Evolutionary conservation across 2,888 invertebrate species (phyloP), one percentile per base, ranked within the genome.

Genomic region (Leptinotarsa rubiginosa): DNA sequence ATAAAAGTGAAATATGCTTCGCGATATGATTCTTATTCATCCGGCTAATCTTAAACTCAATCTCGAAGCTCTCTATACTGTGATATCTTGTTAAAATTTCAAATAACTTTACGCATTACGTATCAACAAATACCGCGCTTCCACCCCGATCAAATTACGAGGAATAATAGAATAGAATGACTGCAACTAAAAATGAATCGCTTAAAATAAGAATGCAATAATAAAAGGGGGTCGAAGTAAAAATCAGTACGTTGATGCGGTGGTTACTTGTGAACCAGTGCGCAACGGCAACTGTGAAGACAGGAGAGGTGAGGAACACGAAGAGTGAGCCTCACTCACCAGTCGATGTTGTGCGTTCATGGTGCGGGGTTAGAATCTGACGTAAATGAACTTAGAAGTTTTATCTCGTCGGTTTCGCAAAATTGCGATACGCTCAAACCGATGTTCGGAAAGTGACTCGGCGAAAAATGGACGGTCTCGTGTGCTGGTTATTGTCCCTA

Each of bases 251-350:
- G 83, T 83, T 86, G 85, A 85, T 86, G 87, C 86, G 86, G 87
- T 86, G 86, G 86, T 87, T 86, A 85, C 86, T 86, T 86, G 84
- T 82, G 85, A 85, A 86, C 86, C 86, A 87, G 86, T 87, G 87
- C 88, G 87, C 87, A 87, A 86, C 86, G 86, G 79, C 83, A 81
- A 78, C 77, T 77, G 77, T 77, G 75, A 76, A 78, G 79, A 87
- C 77, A 75, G 83, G 85, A 85, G 87, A 85, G 88, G 88, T 88
- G 88, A 88, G 87, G 88, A 77, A 78, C 75, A 75, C 77, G 80
- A 81, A 87, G 87, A 88, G 89, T 89, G 89, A 89, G 80, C 81
- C 81, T 83, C 83, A 83, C 81, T 75, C 73, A 71, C 84, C 83
- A 83, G 84, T 84, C 81, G 81, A 79, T 82, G 83, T 89, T 90